Base-by-base conservation (phyloP, 1,140 invertebrate species). In the Drosophila biarmipes region DNA sequence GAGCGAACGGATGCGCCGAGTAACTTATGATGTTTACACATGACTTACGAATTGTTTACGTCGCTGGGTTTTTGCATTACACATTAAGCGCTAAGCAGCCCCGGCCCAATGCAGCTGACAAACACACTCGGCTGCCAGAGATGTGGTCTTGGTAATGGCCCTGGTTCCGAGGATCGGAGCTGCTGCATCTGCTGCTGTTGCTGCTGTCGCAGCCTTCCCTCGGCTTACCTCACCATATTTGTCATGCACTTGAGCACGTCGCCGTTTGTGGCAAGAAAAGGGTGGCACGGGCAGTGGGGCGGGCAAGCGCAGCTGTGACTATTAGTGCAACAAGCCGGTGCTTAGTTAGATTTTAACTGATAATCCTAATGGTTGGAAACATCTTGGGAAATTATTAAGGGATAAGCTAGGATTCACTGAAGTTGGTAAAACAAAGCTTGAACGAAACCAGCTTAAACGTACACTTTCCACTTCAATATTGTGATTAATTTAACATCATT, bases 11-110 rank as follows among this genome's bases (percentile, higher is more conserved):
- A 84, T 90, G 80, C 80, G 85, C 79, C 38, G 42, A 46, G 73
- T 80, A 84, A 90, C 85, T 89, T 90, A 89, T 80, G 80, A 90
- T 89, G 84, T 90, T 89, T 89, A 89, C 85, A 89, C 84, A 89
- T 90, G 84, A 89, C 85, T 89, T 89, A 89, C 84, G 90, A 90
- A 89, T 89, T 89, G 84, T 89, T 90, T 74, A 84, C 76, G 79
- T 89, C 84, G 66, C 79, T 81, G 73, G 82, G 82, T 71, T 74
- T 66, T 78, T 71, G 48, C 66, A 35, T 63, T 6, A 2, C 21
- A 11, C 31, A 37, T 19, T 19, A 12, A 14, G 27, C 31, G 29
- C n/a, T 19, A 12, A 14, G 27, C 31, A 40, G n/a, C 10, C 10
- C 7, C 8, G 21, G 8, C 10, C 34, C 35, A 42, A 34, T 73